Evolutionary conservation across 2,797 vertebrate species (phyloP).

Genomic region (Hemitrygon akajei): DNA sequence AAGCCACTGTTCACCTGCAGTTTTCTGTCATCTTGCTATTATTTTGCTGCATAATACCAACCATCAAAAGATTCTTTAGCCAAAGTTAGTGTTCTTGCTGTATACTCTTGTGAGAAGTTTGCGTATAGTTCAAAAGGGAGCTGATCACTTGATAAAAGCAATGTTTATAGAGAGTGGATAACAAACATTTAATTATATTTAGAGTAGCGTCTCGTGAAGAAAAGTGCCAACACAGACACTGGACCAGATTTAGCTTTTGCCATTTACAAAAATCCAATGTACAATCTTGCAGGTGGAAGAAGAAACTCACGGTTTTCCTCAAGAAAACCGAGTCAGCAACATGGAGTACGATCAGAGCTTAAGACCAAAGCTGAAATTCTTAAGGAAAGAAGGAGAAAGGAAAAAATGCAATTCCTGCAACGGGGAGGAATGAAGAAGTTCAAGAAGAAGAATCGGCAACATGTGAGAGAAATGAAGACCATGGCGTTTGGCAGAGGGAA

Average conservation of each 20-base stretch:
- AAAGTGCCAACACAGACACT: not conserved
- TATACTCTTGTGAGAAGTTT: not conserved
- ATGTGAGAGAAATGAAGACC: constrained; percentile 64
- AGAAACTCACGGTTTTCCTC: constrained; percentile 31
- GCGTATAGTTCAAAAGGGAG: not conserved
- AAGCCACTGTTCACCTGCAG: too few species aligned
- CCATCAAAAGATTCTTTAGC: too few species aligned
- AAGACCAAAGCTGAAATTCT: constrained; percentile 82
- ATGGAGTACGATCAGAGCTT: constrained; percentile 68
- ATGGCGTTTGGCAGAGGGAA: constrained; percentile 72
- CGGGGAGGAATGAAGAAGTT: constrained; percentile 72
- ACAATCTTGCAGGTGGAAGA: constrained; percentile 38
- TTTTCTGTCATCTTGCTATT: too few species aligned
- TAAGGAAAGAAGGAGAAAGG: constrained; percentile 68
- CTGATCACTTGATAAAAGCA: not conserved
- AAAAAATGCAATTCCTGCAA: constrained; percentile 84
- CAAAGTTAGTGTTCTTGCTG: not conserved
- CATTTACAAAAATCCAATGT: not conserved
- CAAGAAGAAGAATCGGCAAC: constrained; percentile 60
- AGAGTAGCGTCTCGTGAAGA: not conserved
- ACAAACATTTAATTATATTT: not conserved
- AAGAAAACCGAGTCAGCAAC: constrained; percentile 42
- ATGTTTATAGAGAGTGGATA: too few species aligned
- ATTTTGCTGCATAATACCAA: too few species aligned
- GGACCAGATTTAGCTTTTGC: not conserved